Conservation (phyloP, 2,113 vertebrate species). For the Marcusenius ussheri region DNA sequence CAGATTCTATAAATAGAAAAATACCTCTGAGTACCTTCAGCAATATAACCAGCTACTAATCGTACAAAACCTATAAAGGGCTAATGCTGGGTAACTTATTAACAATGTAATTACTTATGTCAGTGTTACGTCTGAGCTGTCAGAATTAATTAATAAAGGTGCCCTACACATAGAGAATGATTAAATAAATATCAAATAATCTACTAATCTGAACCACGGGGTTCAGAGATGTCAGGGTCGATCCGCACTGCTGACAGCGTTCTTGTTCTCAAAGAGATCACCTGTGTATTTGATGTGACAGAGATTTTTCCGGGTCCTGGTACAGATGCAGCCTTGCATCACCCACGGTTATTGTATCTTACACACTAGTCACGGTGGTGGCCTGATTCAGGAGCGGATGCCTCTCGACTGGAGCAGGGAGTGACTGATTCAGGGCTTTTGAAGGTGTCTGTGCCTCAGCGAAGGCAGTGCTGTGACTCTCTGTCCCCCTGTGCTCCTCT, state of each 20-base stretch:
- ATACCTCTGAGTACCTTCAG: not conserved
- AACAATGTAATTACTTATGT: not conserved
- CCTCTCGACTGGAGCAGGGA: not conserved
- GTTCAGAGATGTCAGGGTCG: too few species aligned
- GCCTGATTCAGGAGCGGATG: not conserved
- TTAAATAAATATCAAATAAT: not conserved
- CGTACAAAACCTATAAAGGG: not conserved
- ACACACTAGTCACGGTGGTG: not conserved
- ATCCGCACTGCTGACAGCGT: not conserved
- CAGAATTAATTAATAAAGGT: not conserved
- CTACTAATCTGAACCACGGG: not conserved
- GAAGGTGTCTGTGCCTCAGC: not conserved
- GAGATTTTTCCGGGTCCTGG: not conserved
- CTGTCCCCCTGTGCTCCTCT: conserved; percentile 34
- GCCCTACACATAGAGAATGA: not conserved
- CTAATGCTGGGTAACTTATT: not conserved
- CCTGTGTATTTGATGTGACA: not conserved
- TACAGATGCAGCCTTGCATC: not conserved
- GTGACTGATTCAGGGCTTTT: not conserved
- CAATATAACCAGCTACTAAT: not conserved
- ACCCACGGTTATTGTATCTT: not conserved
- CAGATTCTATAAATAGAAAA: not conserved
- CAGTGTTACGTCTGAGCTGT: not conserved
- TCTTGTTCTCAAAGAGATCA: not conserved
- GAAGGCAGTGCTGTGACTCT: not conserved